Percentiles rank a stretch among this genome's conserved stretches.
phyloP scores from a whole-genome alignment of 1,140 invertebrate genomes.

The Calliphora vicina region DNA sequence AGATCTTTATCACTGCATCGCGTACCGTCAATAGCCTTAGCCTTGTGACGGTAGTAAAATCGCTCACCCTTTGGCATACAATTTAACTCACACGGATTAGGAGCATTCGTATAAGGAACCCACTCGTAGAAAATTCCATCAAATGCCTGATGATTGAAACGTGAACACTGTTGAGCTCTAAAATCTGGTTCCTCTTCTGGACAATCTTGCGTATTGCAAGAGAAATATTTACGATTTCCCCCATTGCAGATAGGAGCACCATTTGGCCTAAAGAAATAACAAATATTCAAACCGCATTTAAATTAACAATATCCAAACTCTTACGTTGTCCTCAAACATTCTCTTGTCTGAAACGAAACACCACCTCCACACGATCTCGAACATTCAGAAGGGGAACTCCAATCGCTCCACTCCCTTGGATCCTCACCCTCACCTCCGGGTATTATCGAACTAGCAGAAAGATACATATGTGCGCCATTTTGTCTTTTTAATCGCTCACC shows the following conservation, averaged over 20 bases:
- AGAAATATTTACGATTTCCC: constrained; percentile 82
- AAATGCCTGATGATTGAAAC: constrained; percentile 78
- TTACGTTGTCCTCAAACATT: constrained; percentile 73
- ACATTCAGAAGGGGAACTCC: constrained; percentile 79
- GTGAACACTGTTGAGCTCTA: constrained; percentile 84
- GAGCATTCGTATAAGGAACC: constrained; percentile 85
- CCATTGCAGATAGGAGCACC: constrained; percentile 74
- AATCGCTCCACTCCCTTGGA: constrained; percentile 73
- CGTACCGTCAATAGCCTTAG: constrained; percentile 90
- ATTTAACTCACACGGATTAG: constrained; percentile 92
- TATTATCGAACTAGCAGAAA: constrained; percentile 72
- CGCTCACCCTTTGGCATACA: constrained; percentile 92
- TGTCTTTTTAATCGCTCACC: constrained; percentile 75
- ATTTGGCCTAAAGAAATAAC: constrained; percentile 64
- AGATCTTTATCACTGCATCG: constrained; percentile 81
- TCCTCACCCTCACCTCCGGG: constrained; percentile 69
- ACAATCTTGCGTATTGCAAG: constrained; percentile 91
- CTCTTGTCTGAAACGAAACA: constrained; percentile 77
- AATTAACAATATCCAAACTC: constrained; percentile 10
- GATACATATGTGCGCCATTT: constrained; percentile 73
- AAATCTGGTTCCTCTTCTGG: constrained; percentile 80
- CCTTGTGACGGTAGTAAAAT: constrained; percentile 90
- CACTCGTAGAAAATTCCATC: constrained; percentile 82
- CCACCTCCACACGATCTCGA: constrained; percentile 91
- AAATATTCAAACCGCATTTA: not conserved